Evolutionary conservation across 1,140 invertebrate species (phyloP), one percentile per base, ranked within the genome.

Genomic region (Pogonus chalceus): DNA sequence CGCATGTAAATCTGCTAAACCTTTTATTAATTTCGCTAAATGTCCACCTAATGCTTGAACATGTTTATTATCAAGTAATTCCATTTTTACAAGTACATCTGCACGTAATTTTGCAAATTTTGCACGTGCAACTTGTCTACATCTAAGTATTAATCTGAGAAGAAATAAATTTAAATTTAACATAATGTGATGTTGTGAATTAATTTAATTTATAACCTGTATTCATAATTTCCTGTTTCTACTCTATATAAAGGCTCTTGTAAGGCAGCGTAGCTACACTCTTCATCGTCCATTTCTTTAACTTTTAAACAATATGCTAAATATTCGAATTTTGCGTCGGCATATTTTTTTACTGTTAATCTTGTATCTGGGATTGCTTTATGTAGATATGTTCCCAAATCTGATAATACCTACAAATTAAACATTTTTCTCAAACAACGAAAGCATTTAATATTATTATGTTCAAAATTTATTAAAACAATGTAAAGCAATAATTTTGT

Each of bases 151-250:
- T 50, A 98, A 71, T 58, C 88, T 89, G 63, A 50, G 10, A 35
- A 12, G 4, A 39, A 52, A 54, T 2, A 20, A 21, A 23, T 35
- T 21, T 2, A 35, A 24, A 10, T 16, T 21, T 20, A 4, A 21
- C 23, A 9, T 12, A 16, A 48, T 2, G 2, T 3, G 20, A 24
- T 21, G 10, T 18, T 18, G 2, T 18, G 20, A 23, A 39, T 52
- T n/a, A 43, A 23, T 14, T 52, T 56, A 12, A n/a, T 24, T 20
- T 20, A 20, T 24, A 64, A 88, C 81, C 95, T 84, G 68, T 98
- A 99, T 70, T 98, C 96, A 75, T 98, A 99, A 71, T 99, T 99
- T 51, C 96, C 96, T 3, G 96, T 98, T 73, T 98, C 96, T 0
- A 99, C 91, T 35, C 96, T 78, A 69, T 98, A 98, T 14, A 98